Base-by-base conservation (phyloP, 1,140 invertebrate genomes). In the Mizuhopecten yessoensis region DNA sequence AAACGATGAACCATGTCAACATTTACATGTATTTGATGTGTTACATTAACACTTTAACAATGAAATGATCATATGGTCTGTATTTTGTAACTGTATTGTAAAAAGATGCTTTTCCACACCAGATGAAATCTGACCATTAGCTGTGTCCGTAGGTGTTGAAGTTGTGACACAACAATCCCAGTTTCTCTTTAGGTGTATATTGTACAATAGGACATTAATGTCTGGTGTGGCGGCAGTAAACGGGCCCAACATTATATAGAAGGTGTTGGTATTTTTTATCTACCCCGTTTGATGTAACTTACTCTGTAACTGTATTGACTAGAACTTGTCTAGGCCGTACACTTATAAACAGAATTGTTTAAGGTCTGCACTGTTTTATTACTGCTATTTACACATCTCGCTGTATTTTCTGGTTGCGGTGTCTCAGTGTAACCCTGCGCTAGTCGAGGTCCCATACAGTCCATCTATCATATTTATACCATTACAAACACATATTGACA, bases 401-500 rank as follows among this genome's bases (percentile, higher is more conserved):
- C 9, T 11, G 20, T 57, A 23, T 57, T 57, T 39, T 39, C 13
- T 39, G 36, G 36, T 17, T 39, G 36, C 36, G 36, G 42, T 45
- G 5, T 75, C 29, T 75, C 29, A 75, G n/a, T 75, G 57, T 75
- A 29, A 5, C 0, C 11, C 1, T 3, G 5, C 9, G 57, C n/a
- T 17, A 2, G 5, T 23, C 29, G 57, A 29, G n/a, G n/a, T 29
- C 17, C 42, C 1, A n/a, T 7, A 5, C 57, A 29, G 57, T 9
- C 23, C 57, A 75, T 75, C 57, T 49, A 49, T 75, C 57, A 75
- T 29, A 29, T 75, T 75, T 75, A 75, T 75, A 75, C 57, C 57
- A 75, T 75, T 75, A 75, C 57, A 75, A 75, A 75, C 57, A n/a
- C 57, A 75, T 75, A 75, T 75, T 75, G 57, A 75, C 57, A 75